Evolutionary conservation across 2,113 vertebrate genomes (phyloP).

Genomic region (Noctilio leporinus): DNA sequence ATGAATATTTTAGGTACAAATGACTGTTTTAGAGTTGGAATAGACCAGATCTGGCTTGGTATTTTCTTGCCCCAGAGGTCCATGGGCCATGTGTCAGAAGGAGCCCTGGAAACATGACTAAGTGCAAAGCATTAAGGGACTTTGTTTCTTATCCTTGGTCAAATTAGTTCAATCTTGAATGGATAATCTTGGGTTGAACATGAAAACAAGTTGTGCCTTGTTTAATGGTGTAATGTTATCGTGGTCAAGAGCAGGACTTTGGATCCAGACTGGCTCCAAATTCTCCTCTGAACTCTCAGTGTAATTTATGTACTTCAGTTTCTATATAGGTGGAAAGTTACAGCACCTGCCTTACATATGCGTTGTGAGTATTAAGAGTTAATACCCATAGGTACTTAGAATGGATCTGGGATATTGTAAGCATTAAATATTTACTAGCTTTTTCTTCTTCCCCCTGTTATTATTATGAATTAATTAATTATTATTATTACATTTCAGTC

Average conservation of each 20-base stretch:
- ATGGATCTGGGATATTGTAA: not conserved
- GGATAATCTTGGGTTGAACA: not conserved
- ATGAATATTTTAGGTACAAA: not conserved
- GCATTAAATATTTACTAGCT: not conserved
- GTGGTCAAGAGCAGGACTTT: not conserved
- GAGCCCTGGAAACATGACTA: not conserved
- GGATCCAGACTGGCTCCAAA: not conserved
- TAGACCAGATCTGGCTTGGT: not conserved
- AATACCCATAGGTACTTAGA: too few relatives aligned
- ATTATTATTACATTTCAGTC: not conserved
- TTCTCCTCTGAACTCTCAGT: not conserved
- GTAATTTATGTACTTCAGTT: not conserved
- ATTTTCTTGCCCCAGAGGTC: not conserved
- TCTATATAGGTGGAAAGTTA: not conserved
- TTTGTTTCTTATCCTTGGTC: not conserved
- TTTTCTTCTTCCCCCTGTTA: not conserved
- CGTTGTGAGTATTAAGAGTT: not conserved
- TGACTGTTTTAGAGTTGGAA: not conserved
- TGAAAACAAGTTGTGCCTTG: not conserved
- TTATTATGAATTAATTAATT: too few relatives aligned
- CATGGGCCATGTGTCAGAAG: not conserved
- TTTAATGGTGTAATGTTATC: not conserved
- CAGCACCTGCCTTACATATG: not conserved
- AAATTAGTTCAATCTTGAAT: not conserved
- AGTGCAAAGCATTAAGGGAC: not conserved